Evolutionary conservation across 92 coral and sea anemone species (phyloP), one percentile per base, ranked within the genome.

Genomic region (Siderastrea siderea): DNA sequence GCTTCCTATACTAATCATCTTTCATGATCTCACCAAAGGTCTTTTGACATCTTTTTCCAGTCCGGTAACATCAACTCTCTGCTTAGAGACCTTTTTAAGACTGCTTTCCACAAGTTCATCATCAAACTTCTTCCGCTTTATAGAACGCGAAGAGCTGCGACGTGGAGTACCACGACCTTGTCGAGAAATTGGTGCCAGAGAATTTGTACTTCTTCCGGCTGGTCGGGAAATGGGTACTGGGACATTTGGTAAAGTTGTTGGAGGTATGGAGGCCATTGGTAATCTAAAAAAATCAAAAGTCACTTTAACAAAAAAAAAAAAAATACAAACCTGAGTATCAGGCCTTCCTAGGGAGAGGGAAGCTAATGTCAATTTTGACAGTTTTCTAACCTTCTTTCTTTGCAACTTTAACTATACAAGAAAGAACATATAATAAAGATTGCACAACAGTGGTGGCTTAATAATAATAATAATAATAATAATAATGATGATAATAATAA

Each of bases 51-150:
- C 86, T 54, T 93, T 91, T 73, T 93, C 91, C 15, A 84, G 60
- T 16, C 84, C 80, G 14, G 88, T 85, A 19, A 87, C 80, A 44
- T 95, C 98, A 48, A 88, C 91, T 55, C 92, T 93, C 78, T 90
- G 90, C 79, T 93, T 93, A 5, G 96, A 92, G 1, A 93, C 91
- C 84, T 97, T 97, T 80, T 97, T 97, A 10, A 97, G 87, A 78
- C 99, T 97, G 80, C 99, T 97, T 80, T 97, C 99, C 45, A 97
- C 99, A 81, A 97, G 96, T 68, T 97, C 99, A 90, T 97, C 99
- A 75, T 97, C 99, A 97, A 97, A 97, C 90, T 97, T 97, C 85
- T 97, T 97, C 71, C 99, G 81, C 59, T 97, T 97, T 49, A 97
- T 97, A 3, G 99, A 97, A 55, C 99, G 96, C 0, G 99, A 97